These are phyloP conservation scores for Microdon myrmicae DNA, from an alignment of 2,888 invertebrate species.

Conservation along the genomic window DNA sequence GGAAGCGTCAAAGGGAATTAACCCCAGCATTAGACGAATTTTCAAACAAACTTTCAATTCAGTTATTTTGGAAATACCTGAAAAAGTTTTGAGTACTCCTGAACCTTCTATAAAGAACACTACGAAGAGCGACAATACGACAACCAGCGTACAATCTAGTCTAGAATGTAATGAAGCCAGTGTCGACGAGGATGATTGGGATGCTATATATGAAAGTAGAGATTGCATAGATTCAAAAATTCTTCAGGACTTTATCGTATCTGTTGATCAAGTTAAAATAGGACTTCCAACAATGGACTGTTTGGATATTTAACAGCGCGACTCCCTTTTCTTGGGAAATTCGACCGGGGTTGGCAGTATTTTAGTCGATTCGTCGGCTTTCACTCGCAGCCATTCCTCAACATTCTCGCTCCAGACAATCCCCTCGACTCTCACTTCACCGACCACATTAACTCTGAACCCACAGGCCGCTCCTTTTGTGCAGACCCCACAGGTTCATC, in stretches of 20 bases:
- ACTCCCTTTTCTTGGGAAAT: no score
- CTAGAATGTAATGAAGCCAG: conserved; percentile 54
- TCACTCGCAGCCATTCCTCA: no score
- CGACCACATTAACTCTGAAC: no score
- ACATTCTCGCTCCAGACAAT: no score
- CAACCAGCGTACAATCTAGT: conserved; percentile 23
- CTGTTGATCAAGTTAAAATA: conserved; percentile 81
- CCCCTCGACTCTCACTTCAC: no score
- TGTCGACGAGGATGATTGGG: conserved; percentile 77
- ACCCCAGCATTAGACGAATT: conserved; percentile 73
- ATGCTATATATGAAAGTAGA: conserved; percentile 82
- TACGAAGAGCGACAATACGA: conserved; percentile 23
- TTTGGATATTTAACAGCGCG: no score
- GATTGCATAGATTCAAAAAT: conserved; percentile 82
- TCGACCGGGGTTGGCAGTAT: no score
- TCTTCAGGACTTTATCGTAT: conserved; percentile 78
- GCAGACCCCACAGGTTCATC: no score
- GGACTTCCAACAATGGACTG: conserved; percentile 79
- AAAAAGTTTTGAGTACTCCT: conserved; percentile 60
- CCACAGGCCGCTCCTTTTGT: no score
- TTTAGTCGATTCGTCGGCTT: no score
- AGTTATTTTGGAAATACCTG: conserved; percentile 76
- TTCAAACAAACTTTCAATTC: conserved; percentile 74
- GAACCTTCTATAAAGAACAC: conserved; percentile 20
- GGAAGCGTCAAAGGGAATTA: no score